Evolutionary conservation across 2,888 invertebrate species (phyloP).

Genomic region (Ormia ochracea): DNA sequence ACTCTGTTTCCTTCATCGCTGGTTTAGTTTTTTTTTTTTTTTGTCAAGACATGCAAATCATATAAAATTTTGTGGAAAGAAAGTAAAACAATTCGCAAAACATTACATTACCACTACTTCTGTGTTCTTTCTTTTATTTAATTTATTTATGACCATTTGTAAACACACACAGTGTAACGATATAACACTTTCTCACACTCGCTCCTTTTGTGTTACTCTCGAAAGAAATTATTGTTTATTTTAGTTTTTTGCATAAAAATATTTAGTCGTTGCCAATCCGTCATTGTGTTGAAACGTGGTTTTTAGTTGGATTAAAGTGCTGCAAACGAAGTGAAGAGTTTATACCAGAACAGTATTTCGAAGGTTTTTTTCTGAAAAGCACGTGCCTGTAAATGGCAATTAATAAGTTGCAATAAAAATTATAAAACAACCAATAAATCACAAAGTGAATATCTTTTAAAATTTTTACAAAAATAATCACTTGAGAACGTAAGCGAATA

Average conservation of each 20-base stretch:
- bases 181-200: background rate
- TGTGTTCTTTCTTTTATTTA: background rate
- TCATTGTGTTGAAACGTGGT: conserved; percentile 54
- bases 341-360: background rate
- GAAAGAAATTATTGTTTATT: conserved; percentile 40
- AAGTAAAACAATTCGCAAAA: conserved; percentile 19
- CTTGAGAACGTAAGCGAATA: conserved; percentile 16
- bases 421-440: background rate
- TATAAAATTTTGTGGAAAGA: conserved; percentile 41
- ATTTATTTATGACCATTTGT: conserved; percentile 23
- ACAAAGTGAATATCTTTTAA: background rate
- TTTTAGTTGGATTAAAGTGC: conserved; percentile 10
- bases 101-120: conserved; percentile 34
- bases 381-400: conserved; percentile 19
- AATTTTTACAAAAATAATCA: background rate
- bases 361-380: conserved; percentile 31
- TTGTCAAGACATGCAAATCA: conserved; percentile 57
- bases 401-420: background rate
- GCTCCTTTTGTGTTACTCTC: background rate
- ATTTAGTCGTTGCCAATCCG: conserved; percentile 54
- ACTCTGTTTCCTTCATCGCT: background rate
- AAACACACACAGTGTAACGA: background rate
- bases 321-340: background rate
- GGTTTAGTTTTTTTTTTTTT: background rate
- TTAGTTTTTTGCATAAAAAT: conserved; percentile 29